Base-by-base conservation (phyloP, 2,113 vertebrate genomes). In the Tretioscincus oriximinensis region DNA sequence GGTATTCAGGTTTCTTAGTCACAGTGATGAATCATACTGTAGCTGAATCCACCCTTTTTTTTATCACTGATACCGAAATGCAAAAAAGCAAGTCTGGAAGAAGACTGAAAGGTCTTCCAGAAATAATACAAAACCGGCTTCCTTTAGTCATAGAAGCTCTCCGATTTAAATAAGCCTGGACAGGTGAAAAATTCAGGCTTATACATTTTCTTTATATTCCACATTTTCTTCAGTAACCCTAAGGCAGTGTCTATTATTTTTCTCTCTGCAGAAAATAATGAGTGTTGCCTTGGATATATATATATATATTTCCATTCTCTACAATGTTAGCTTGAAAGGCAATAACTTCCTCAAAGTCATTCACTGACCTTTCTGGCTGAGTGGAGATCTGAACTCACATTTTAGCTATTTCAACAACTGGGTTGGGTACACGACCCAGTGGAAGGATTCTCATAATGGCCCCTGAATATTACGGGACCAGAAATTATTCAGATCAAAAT, bases 1-100 rank as follows among this genome's bases (percentile, higher is more conserved):
- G 67, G 74, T 64, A 85, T 67, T 87, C 88, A 18, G 35, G 18
- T 72, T 77, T 54, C 65, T 88, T 81, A 85, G 41, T 81, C 83
- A 86, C 0, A 70, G 1, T 0, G 81, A 72, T 85, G 86, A 92
- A 78, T 91, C 90, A 1, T 58, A 71, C 67, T 84, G 83, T 68
- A 79, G 80, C 35, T 76, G 66, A 74, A 29, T 78, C 61, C 77
- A 51, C 78, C 68, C 26, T 61, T 41, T 63, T 61, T 86, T 63
- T 61, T 86, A n/a, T 82, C 76, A 31, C 31, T 70, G 82, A 65
- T 51, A 85, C 24, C 28, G 20, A 16, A 58, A 29, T 8, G 35
- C 26, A 63, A 64, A 21, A 71, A 49, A 24, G 29, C 24, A 67
- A 18, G 11, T 64, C n/a, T 63, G 20, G 4, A 14, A 26, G 4